A percentile compares a stretch with the other conserved stretches of the same genome.
Evolutionary conservation across 1,140 invertebrate species (phyloP).

Genomic region (Cyclina sinensis): DNA sequence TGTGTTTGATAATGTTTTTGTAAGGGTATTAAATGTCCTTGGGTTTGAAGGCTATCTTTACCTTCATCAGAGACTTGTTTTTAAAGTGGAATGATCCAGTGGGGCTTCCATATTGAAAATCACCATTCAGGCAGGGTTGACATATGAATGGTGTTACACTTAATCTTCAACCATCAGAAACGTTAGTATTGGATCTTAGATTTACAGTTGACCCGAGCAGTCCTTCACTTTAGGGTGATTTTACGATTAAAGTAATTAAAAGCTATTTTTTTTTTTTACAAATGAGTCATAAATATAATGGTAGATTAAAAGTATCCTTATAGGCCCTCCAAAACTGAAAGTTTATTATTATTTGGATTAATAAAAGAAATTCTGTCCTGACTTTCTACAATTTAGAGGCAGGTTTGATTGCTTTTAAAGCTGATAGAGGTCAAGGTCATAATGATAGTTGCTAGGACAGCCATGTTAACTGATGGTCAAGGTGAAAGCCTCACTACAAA

Average conservation of each 20-base stretch:
- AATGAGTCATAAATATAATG: no score
- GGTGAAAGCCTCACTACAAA: no score
- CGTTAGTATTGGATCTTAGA: not conserved
- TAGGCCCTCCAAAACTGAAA: no score
- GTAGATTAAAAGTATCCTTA: no score
- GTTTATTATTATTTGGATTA: no score
- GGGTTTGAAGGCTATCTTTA: constrained; percentile 7
- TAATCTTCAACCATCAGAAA: constrained; percentile 9
- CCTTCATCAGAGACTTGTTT: constrained; percentile 17
- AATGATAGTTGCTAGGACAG: no score
- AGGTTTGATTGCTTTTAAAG: no score
- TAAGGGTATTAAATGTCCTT: constrained; percentile 18
- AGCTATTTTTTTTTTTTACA: no score
- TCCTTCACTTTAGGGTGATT: not conserved
- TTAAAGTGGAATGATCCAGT: not conserved
- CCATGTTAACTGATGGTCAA: no score
- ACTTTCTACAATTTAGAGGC: no score
- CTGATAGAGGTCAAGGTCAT: no score
- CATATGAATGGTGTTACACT: not conserved
- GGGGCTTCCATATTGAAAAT: not conserved
- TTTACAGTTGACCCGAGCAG: not conserved
- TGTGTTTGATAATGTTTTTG: not conserved
- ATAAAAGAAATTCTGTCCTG: no score
- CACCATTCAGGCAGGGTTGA: not conserved
- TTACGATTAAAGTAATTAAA: not conserved